Conservation (phyloP, 2,888 invertebrate genomes). For the Gymnosoma rotundatum region DNA sequence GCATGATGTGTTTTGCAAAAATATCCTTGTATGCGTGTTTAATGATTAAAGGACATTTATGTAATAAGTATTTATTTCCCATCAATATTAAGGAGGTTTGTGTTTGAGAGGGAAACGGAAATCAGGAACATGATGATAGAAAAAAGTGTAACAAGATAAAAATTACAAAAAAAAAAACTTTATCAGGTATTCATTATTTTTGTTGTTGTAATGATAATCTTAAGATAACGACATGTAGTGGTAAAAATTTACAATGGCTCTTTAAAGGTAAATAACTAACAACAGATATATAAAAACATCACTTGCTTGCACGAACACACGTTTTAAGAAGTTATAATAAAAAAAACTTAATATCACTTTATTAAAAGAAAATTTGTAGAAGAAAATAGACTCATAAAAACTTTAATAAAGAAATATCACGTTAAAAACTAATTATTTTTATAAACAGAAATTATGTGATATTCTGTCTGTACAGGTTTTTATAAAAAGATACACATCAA, state of each 20-base stretch:
- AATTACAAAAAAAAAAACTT: slow-evolving; percentile 31
- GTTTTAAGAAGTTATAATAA: neutral
- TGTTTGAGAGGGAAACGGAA: neutral
- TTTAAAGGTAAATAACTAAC: slow-evolving; percentile 16
- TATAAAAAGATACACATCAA: neutral
- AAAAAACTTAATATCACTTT: neutral
- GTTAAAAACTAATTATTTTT: too few relatives aligned
- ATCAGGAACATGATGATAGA: neutral
- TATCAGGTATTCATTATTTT: slow-evolving; percentile 52
- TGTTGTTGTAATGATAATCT: neutral
- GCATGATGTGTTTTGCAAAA: slow-evolving; percentile 20
- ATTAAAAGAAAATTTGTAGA: neutral
- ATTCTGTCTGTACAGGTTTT: too few relatives aligned
- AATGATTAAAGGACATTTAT: slow-evolving; percentile 44
- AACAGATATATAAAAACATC: neutral
- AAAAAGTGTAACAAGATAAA: slow-evolving; percentile 6
- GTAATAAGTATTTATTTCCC: slow-evolving; percentile 2
- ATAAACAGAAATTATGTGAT: neutral
- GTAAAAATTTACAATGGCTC: slow-evolving; percentile 12
- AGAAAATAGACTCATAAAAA: neutral
- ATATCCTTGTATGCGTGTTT: slow-evolving; percentile 47
- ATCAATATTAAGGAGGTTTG: slow-evolving; percentile 28
- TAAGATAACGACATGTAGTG: neutral
- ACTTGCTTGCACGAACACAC: neutral
- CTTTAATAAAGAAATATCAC: neutral